phyloP scores from a whole-genome alignment of 2,113 vertebrate genomes.

The Chrysemys picta region DNA sequence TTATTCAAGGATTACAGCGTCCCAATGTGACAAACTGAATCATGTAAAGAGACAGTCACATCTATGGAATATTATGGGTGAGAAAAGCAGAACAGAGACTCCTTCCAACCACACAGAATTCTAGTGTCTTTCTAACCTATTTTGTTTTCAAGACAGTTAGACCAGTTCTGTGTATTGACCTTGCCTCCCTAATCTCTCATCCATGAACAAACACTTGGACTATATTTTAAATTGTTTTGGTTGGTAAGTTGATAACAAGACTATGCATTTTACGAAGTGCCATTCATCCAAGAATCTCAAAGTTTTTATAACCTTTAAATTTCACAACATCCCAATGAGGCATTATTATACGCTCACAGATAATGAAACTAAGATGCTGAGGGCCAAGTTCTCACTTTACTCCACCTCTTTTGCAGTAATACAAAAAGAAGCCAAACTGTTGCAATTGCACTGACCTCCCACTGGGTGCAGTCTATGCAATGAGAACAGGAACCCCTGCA shows the following conservation, averaged over 20 bases:
- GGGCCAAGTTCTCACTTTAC: not conserved
- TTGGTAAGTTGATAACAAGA: not conserved
- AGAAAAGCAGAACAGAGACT: not conserved
- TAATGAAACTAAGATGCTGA: not conserved
- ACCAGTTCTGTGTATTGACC: not conserved
- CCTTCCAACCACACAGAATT: constrained; percentile 1
- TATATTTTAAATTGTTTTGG: not conserved
- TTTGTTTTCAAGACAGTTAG: not conserved
- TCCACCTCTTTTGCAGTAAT: not conserved
- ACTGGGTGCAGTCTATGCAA: not conserved
- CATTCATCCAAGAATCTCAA: constrained; percentile 17
- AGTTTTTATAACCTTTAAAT: constrained; percentile 3
- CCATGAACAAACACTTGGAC: not conserved
- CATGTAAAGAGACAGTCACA: not conserved
- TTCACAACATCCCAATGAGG: not conserved
- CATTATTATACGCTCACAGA: not conserved
- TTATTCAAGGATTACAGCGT: constrained; percentile 2
- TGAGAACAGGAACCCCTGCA: not conserved
- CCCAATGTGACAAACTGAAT: constrained; percentile 41
- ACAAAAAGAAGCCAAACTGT: not conserved
- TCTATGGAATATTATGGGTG: not conserved
- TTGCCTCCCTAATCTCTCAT: not conserved
- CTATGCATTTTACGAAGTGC: not conserved
- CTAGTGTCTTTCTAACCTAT: not conserved
- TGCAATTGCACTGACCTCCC: not conserved